Evolutionary conservation across 1,140 invertebrate genomes (phyloP).

Genomic region (Sarcophaga bullata): DNA sequence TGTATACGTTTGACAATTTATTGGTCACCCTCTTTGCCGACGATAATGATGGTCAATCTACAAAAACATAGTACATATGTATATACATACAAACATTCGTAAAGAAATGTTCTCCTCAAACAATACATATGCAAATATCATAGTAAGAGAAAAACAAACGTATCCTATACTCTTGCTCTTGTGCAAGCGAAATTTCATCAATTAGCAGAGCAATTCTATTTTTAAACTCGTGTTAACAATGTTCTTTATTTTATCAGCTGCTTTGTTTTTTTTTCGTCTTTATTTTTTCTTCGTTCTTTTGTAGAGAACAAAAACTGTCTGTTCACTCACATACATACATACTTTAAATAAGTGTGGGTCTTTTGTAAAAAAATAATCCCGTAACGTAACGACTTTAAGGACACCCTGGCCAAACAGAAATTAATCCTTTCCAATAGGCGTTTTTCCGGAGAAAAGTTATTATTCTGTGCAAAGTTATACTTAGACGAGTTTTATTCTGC

Average conservation of each 20-base stretch:
- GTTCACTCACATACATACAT: too few relatives aligned
- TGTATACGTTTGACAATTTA: neutral
- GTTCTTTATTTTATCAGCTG: conserved; percentile 26
- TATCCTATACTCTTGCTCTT: conserved; percentile 17
- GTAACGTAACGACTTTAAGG: too few relatives aligned
- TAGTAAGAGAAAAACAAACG: neutral
- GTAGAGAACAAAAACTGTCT: too few relatives aligned
- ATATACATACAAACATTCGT: neutral
- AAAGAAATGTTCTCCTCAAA: too few relatives aligned
- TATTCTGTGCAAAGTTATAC: too few relatives aligned
- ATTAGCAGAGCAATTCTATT: conserved; percentile 21
- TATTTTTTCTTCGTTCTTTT: too few relatives aligned
- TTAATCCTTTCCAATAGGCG: too few relatives aligned
- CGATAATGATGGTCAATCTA: neutral
- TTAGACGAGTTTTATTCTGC: too few relatives aligned
- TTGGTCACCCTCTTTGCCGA: conserved; percentile 7
- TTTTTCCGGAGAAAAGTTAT: too few relatives aligned
- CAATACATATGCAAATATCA: neutral
- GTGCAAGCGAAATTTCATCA: conserved; percentile 22
- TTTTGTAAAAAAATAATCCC: too few relatives aligned
- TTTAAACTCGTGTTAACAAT: conserved; percentile 24
- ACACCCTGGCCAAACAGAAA: too few relatives aligned
- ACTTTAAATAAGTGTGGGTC: too few relatives aligned
- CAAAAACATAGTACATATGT: neutral
- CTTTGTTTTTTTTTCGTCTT: neutral